Evolutionary conservation across 1,140 invertebrate genomes (phyloP).

Genomic region (Drosophila insularis): DNA sequence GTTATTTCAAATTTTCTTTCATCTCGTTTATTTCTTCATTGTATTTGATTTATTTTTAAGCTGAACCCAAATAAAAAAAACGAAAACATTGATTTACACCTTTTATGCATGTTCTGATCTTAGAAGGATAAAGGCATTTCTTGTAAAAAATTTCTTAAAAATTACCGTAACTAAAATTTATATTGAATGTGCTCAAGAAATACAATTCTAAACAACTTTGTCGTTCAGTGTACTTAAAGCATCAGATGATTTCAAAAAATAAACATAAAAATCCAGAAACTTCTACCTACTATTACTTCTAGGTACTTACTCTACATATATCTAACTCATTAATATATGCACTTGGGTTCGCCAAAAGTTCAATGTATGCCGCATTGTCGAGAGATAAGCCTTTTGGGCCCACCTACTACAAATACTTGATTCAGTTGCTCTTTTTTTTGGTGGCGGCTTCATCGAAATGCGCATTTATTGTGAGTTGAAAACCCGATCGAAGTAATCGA

Average conservation of each 20-base stretch:
- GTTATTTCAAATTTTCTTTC: too few relatives aligned
- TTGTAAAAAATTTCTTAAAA: too few relatives aligned
- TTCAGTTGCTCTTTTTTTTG: slow-evolving; percentile 34
- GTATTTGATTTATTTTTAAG: too few relatives aligned
- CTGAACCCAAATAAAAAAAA: too few relatives aligned
- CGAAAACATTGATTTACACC: too few relatives aligned
- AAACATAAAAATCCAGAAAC: not conserved
- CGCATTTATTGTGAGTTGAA: slow-evolving; percentile 50
- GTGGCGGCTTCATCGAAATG: slow-evolving; percentile 66
- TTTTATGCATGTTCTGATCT: too few relatives aligned
- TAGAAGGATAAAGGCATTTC: too few relatives aligned
- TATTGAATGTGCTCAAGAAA: too few relatives aligned
- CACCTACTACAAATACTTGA: slow-evolving; percentile 26
- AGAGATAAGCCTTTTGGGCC: slow-evolving; percentile 54
- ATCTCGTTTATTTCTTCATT: too few relatives aligned
- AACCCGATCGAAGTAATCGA: not conserved
- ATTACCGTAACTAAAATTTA: too few relatives aligned
- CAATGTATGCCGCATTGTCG: slow-evolving; percentile 56
- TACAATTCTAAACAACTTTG: too few relatives aligned
- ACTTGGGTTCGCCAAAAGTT: slow-evolving; percentile 47
- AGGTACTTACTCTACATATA: not conserved
- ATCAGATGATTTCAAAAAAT: not conserved
- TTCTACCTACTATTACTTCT: not conserved
- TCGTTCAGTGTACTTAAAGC: not conserved
- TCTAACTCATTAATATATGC: slow-evolving; percentile 15